Conservation (phyloP, 2,888 invertebrate species). For the Pammene aurita region DNA sequence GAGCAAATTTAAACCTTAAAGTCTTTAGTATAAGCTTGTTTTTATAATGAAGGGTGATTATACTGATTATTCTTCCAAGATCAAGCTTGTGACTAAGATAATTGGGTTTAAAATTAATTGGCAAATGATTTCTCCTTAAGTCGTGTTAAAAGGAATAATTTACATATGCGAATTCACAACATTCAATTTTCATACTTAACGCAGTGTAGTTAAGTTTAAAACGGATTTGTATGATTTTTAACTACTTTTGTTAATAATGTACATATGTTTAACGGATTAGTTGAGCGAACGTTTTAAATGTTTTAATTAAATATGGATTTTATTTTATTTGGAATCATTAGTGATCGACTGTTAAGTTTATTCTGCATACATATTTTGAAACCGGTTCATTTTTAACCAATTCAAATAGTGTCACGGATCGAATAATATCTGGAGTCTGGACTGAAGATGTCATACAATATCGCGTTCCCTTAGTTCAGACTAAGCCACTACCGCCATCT, state of each 20-base stretch:
- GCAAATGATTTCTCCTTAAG: neutral
- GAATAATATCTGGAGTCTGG: too few relatives aligned
- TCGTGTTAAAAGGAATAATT: conserved; percentile 3
- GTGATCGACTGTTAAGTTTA: conserved; percentile 22
- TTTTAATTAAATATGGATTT: conserved; percentile 31
- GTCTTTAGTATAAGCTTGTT: neutral
- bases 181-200: neutral
- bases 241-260: neutral
- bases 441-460: too few relatives aligned
- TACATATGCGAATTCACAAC: neutral
- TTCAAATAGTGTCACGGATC: neutral
- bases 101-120: conserved; percentile 10
- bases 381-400: conserved; percentile 17
- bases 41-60: neutral
- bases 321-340: conserved; percentile 29
- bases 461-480: too few relatives aligned
- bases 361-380: conserved; percentile 26
- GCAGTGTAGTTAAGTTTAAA: neutral
- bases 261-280: conserved; percentile 29
- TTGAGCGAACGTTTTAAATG: conserved; percentile 20
- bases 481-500: too few relatives aligned
- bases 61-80: neutral
- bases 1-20: conserved; percentile 17
- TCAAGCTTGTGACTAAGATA: neutral
- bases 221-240: neutral